phyloP scores from a whole-genome alignment of 2,113 vertebrate species.

The Misgurnus mizolepis region DNA sequence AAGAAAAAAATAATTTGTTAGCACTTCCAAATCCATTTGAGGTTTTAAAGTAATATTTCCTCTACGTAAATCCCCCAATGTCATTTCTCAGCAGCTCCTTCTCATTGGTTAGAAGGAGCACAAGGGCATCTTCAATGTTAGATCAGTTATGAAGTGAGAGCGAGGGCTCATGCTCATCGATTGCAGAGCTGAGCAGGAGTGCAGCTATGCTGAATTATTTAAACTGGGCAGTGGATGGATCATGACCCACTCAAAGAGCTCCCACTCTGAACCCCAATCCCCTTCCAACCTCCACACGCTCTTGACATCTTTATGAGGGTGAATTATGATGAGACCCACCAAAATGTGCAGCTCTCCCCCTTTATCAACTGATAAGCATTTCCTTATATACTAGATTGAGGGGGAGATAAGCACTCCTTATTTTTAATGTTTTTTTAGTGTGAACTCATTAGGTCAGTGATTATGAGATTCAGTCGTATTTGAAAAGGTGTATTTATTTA shows the following conservation, averaged over 20 bases:
- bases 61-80: constrained; percentile 3
- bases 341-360: constrained; percentile 1
- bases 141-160: constrained; percentile 39
- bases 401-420: constrained; percentile 12
- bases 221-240: constrained; percentile 40
- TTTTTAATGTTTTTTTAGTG: not conserved
- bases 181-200: constrained; percentile 53
- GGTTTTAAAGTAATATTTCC: not conserved
- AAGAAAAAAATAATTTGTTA: not conserved
- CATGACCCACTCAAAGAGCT: constrained; percentile 41
- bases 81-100: constrained; percentile 27
- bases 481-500: not conserved
- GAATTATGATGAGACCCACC: constrained; percentile 38
- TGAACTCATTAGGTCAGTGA: not conserved
- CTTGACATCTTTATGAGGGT: constrained; percentile 41
- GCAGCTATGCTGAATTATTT: constrained; percentile 53
- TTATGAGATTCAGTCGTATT: not conserved
- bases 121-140: constrained; percentile 43
- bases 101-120: constrained; percentile 31
- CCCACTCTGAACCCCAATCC: constrained; percentile 39
- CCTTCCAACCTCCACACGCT: constrained; percentile 19
- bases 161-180: constrained; percentile 50
- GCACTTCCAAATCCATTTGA: not conserved
- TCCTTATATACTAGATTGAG: not conserved
- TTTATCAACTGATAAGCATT: not conserved